Evolutionary conservation across 2,888 invertebrate species (phyloP).

Genomic region (Orthosia gracilis): DNA sequence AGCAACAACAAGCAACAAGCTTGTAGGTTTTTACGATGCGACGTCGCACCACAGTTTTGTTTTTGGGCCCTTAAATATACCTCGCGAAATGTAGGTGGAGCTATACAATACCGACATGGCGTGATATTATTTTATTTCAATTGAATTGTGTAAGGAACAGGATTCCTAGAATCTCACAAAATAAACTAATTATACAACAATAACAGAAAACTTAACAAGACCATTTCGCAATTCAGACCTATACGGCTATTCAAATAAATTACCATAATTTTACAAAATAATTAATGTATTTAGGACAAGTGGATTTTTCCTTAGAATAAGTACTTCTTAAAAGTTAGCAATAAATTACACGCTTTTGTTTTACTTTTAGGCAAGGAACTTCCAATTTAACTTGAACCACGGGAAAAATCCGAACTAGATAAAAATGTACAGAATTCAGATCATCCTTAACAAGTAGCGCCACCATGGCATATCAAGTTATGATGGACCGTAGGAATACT

Average conservation of each 20-base stretch:
- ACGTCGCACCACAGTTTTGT: too few relatives aligned
- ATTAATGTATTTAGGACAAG: conserved; percentile 48
- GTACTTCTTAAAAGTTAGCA: conserved; percentile 24
- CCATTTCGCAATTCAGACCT: conserved; percentile 15
- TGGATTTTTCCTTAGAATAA: conserved; percentile 16
- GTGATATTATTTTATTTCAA: too few relatives aligned
- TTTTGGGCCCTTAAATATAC: too few relatives aligned
- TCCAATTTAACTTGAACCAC: neutral
- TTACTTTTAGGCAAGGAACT: neutral
- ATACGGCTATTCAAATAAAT: conserved; percentile 30
- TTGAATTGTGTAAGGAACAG: neutral
- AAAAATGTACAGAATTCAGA: neutral
- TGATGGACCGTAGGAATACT: neutral
- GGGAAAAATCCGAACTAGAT: conserved; percentile 8
- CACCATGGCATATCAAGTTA: conserved; percentile 1
- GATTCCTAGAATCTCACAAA: neutral
- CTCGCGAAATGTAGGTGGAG: too few relatives aligned
- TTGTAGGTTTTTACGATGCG: too few relatives aligned
- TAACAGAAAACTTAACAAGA: conserved; percentile 17
- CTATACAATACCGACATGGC: too few relatives aligned
- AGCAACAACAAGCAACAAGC: too few relatives aligned
- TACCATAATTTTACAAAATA: conserved; percentile 42
- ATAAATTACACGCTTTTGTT: conserved; percentile 52
- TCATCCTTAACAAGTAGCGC: conserved; percentile 1
- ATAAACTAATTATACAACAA: conserved; percentile 25